Base-by-base conservation (phyloP, 1,140 invertebrate genomes). In the Brachionus angularis region DNA sequence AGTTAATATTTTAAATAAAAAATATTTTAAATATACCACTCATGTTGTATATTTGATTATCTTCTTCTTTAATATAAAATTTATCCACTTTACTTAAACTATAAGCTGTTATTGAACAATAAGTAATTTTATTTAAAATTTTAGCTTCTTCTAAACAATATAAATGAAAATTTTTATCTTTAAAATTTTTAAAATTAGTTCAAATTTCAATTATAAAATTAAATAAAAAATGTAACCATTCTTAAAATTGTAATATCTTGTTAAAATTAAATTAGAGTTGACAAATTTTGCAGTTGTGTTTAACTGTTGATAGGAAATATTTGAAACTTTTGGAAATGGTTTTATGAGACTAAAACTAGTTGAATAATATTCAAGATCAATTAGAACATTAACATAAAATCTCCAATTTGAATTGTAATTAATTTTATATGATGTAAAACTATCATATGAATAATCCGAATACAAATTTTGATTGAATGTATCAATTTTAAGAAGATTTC, bases 351-450 rank as follows among this genome's bases (percentile, higher is more conserved):
- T 18, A 29, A 34, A 14, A 16, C 29, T 55, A 33, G 8, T 36
- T 55, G 16, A 33, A 31, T 55, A 55, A 18, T 55, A 55, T 21
- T 55, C 21, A 2, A 31, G 31, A 33, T 55, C 31, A 34, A 55
- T 55, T 8, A 55, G 34, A 8, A 31, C 52, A 18, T 55, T 55
- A 3, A 55, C n/a, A 55, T 33, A 55, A 33, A 55, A 55, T n/a
- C 52, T 27, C 29, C 52, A 55, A 55, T 55, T 55, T 33, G 52
- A 31, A 7, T 27, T 55, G 1, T 5, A 3, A 5, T 55, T 55
- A 3, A 55, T 7, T 52, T 52, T 52, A 7, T 2, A 21, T 12
- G 8, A 55, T 8, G 31, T 33, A 33, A 33, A 27, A 16, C 27
- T 33, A 10, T 33, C 16, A 34, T 33, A 21, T 2, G 8, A 55